Evolutionary conservation across 1,140 invertebrate species (phyloP).

Genomic region (Drosophila mayri): DNA sequence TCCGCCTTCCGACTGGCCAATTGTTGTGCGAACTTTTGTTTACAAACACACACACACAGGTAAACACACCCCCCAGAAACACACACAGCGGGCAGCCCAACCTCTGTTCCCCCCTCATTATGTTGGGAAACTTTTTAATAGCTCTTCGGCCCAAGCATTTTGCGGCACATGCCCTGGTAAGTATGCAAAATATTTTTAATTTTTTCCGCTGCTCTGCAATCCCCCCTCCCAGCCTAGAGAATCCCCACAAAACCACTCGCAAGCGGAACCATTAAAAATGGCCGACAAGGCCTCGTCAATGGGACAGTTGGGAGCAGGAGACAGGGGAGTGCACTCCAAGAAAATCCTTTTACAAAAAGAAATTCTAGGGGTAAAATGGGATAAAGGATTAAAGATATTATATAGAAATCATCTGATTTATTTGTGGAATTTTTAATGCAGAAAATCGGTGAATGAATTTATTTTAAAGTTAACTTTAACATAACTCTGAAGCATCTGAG

Average conservation of each 20-base stretch:
- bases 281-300: slow-evolving; percentile 63
- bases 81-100: not conserved
- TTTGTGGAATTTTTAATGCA: not conserved
- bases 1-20: slow-evolving; percentile 33
- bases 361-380: no score
- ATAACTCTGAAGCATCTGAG: not conserved
- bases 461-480: not conserved
- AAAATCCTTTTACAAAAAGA: not conserved
- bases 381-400: not conserved
- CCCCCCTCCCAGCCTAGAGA: not conserved
- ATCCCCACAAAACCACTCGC: slow-evolving; percentile 5
- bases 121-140: slow-evolving; percentile 67
- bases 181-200: slow-evolving; percentile 61
- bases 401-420: not conserved
- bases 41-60: not conserved
- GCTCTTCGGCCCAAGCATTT: slow-evolving; percentile 63
- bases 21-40: slow-evolving; percentile 50
- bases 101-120: slow-evolving; percentile 8
- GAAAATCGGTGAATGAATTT: not conserved
- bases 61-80: not conserved
- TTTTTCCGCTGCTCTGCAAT: slow-evolving; percentile 45
- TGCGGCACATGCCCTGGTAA: slow-evolving; percentile 45
- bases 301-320: slow-evolving; percentile 66
- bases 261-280: slow-evolving; percentile 73
- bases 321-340: not conserved